Percentiles rank a stretch among this genome's conserved stretches.
These are phyloP conservation scores for Musca vetustissima DNA, from an alignment of 1,140 invertebrate genomes.

Conservation along the genomic window DNA sequence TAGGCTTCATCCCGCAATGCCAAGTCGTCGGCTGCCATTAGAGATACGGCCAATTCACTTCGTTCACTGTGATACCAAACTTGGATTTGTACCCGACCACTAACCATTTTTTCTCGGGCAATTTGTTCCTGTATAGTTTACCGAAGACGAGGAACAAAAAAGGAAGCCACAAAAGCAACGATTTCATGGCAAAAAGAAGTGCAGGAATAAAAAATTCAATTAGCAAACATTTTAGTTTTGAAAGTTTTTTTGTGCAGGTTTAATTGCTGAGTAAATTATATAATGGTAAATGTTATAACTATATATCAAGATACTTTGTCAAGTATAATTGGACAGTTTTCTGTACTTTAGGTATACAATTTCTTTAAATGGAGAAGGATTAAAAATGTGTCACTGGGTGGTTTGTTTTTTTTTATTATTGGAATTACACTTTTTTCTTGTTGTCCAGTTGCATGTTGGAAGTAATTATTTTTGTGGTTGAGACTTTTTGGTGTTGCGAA, in stretches of 20 bases:
- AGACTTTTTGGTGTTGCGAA: too few relatives aligned
- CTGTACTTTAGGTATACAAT: too few relatives aligned
- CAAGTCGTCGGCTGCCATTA: conserved; percentile 81
- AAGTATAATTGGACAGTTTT: too few relatives aligned
- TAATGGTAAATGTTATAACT: neutral
- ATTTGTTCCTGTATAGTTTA: conserved; percentile 65
- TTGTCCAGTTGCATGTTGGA: too few relatives aligned
- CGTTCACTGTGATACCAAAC: conserved; percentile 83
- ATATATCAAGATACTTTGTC: neutral
- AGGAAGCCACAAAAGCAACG: neutral
- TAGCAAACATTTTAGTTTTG: neutral
- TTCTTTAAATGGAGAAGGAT: too few relatives aligned
- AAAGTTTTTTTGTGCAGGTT: too few relatives aligned
- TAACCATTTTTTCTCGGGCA: conserved; percentile 71
- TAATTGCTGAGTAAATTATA: neutral
- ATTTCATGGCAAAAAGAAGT: neutral
- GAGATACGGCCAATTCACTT: conserved; percentile 76
- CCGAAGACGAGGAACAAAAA: neutral
- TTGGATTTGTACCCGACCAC: conserved; percentile 78
- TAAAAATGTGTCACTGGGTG: too few relatives aligned
- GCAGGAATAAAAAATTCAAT: neutral
- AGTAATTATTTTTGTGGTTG: too few relatives aligned
- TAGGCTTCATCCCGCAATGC: conserved; percentile 73
- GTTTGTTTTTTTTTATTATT: too few relatives aligned
- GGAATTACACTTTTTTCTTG: too few relatives aligned